phyloP scores from a whole-genome alignment of 1,140 invertebrate species.

The Zaprionus tsacasi region DNA sequence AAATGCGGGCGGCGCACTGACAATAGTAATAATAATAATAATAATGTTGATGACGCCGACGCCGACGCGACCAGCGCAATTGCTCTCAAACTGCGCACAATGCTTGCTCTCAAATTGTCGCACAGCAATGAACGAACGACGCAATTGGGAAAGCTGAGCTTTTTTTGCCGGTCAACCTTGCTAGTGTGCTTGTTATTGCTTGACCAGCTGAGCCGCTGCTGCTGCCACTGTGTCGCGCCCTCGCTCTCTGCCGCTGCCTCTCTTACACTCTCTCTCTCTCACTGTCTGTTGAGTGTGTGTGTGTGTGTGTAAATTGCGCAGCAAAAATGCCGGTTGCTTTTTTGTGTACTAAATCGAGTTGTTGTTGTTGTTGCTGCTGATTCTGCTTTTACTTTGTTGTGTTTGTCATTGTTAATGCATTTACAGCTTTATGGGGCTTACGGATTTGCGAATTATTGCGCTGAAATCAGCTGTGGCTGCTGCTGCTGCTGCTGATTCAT shows the following conservation, averaged over 20 bases:
- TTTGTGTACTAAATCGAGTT: conserved; percentile 43
- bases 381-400: conserved; percentile 20
- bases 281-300: not conserved
- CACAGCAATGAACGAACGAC: conserved; percentile 40
- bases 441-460: conserved; percentile 8
- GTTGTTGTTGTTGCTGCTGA: conserved; percentile 17
- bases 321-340: conserved; percentile 72
- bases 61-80: conserved; percentile 19
- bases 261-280: not conserved
- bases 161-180: conserved; percentile 69
- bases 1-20: conserved; percentile 32
- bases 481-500: conserved; percentile 34
- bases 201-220: conserved; percentile 64
- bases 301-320: conserved; percentile 68
- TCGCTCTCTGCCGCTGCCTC: conserved; percentile 20
- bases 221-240: not conserved
- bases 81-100: conserved; percentile 33
- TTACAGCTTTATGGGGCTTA: not conserved
- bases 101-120: conserved; percentile 20
- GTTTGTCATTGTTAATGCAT: conserved; percentile 20
- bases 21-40: no score
- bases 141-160: conserved; percentile 74
- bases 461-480: conserved; percentile 24
- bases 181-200: conserved; percentile 44
- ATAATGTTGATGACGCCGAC: conserved; percentile 25